A percentile compares a stretch with the other conserved stretches of the same genome.
Conservation (phyloP, 2,113 vertebrate species). For the Shinisaurus crocodilurus region DNA sequence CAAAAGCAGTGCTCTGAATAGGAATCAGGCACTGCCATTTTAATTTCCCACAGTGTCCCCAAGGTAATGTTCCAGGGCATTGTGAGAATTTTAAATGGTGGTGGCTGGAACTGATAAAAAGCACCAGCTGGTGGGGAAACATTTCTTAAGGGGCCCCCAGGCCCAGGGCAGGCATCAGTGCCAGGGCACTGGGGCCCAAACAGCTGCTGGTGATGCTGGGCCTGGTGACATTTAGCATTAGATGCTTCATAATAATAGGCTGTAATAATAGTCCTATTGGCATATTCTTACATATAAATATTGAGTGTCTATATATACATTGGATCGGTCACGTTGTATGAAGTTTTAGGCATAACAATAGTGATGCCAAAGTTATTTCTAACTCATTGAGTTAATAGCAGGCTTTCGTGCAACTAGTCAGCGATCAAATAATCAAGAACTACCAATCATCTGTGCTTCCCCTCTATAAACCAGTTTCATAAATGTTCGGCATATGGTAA, state of each 20-base stretch:
- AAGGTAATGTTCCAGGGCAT: neutral
- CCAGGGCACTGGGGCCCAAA: neutral
- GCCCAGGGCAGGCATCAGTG: neutral
- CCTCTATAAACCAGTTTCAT: neutral
- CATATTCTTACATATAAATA: neutral
- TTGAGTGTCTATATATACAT: neutral
- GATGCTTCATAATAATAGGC: neutral
- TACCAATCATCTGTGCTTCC: neutral
- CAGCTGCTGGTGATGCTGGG: neutral
- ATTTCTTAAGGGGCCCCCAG: no score
- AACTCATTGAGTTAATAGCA: neutral
- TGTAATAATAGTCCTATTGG: neutral
- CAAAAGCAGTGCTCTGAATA: neutral
- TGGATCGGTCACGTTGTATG: neutral
- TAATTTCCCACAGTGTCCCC: neutral
- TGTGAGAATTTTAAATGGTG: neutral
- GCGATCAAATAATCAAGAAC: neutral
- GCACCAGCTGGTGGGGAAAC: neutral
- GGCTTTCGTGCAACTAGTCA: conserved; percentile 8
- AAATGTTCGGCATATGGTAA: neutral
- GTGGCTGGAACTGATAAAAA: no score
- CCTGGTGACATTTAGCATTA: neutral
- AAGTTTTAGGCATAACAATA: neutral
- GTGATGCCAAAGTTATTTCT: neutral
- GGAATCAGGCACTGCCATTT: neutral